phyloP scores from a whole-genome alignment of 2,797 vertebrate species.

The Lagorchestes hirsutus region DNA sequence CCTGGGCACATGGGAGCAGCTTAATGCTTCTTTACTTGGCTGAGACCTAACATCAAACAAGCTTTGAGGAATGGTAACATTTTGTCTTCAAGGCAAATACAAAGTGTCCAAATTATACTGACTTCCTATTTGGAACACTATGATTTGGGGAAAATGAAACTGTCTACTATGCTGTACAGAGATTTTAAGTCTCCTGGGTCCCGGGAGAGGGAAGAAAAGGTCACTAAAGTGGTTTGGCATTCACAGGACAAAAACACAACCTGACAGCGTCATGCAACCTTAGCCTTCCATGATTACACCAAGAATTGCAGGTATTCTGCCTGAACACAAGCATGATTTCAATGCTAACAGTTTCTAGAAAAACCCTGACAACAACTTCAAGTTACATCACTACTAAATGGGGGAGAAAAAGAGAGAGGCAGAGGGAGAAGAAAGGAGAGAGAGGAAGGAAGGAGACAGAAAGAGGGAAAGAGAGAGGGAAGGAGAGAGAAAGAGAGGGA shows the following conservation, averaged over 20 bases:
- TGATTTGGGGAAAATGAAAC: conserved; percentile 59
- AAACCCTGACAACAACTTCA: conserved; percentile 52
- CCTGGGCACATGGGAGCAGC: background rate
- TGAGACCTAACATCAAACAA: background rate
- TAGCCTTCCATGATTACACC: conserved; percentile 65
- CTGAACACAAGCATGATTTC: conserved; percentile 50
- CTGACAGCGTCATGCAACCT: conserved; percentile 58
- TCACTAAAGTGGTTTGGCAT: conserved; percentile 62
- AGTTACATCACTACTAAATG: conserved; percentile 26
- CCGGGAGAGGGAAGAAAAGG: conserved; percentile 58
- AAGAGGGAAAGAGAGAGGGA: too few species aligned
- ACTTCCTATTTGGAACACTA: conserved; percentile 32
- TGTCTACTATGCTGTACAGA: conserved; percentile 44
- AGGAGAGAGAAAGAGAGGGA: too few species aligned
- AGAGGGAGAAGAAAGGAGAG: too few species aligned
- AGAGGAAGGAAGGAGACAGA: too few species aligned
- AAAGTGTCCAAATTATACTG: conserved; percentile 56
- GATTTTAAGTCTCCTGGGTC: conserved; percentile 43
- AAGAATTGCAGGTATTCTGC: conserved; percentile 70
- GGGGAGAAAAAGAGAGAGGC: background rate
- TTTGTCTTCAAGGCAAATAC: conserved; percentile 57
- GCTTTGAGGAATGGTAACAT: background rate
- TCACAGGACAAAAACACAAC: conserved; percentile 52
- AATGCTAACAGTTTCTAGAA: background rate
- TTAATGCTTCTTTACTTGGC: background rate